Conservation (phyloP, 1,140 invertebrate genomes). For the Dysdera silvatica region DNA sequence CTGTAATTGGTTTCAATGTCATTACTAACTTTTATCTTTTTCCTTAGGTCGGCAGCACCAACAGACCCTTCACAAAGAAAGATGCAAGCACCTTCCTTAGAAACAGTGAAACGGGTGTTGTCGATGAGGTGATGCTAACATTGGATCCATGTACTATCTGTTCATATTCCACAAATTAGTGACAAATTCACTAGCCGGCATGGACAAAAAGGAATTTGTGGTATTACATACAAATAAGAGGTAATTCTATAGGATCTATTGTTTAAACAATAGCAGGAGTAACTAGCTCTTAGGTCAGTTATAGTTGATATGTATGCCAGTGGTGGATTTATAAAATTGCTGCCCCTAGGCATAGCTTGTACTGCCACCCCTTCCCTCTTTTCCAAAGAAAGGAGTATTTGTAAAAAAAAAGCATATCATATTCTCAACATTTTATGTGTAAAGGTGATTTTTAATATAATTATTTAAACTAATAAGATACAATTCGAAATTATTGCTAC, state of each 20-base stretch:
- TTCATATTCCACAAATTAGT: slow-evolving; percentile 96
- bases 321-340: no score
- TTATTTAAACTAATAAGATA: no score
- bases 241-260: slow-evolving; percentile 37
- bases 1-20: no score
- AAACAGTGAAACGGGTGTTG: slow-evolving; percentile 96
- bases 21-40: slow-evolving; percentile 11
- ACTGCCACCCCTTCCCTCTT: no score
- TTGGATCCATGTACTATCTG: slow-evolving; percentile 91
- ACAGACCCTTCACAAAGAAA: slow-evolving; percentile 80
- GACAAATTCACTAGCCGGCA: slow-evolving; percentile 98
- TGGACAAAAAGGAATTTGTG: slow-evolving; percentile 98
- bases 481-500: no score
- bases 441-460: no score
- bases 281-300: no score
- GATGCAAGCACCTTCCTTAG: slow-evolving; percentile 95
- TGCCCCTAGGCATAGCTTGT: no score
- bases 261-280: slow-evolving; percentile 19
- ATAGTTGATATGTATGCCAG: no score
- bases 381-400: no score
- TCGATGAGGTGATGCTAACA: slow-evolving; percentile 94
- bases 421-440: no score
- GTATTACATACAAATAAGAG: slow-evolving; percentile 93
- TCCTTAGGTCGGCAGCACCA: slow-evolving; percentile 70
- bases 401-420: no score